Percentiles rank a stretch among this genome's conserved stretches.
Evolutionary conservation across 2,797 vertebrate genomes (phyloP).

Genomic region (Takifugu ocellatus): DNA sequence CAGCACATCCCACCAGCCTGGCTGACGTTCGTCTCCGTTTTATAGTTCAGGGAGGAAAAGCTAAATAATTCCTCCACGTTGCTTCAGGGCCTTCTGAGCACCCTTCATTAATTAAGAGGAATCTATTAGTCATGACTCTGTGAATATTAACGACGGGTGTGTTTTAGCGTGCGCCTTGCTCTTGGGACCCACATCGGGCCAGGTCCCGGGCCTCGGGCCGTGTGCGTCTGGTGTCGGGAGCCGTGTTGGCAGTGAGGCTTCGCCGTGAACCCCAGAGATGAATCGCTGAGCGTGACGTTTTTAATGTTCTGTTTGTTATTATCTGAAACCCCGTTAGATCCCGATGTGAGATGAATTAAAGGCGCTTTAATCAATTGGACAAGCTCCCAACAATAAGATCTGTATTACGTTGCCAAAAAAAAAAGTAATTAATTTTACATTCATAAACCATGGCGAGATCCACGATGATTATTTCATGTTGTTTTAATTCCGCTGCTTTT

Average conservation of each 20-base stretch:
- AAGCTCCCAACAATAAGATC: conserved; percentile 5
- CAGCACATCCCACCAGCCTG: conserved; percentile 24
- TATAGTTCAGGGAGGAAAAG: conserved; percentile 46
- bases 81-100: conserved; percentile 60
- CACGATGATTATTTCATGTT: conserved; percentile 41
- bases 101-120: conserved; percentile 70
- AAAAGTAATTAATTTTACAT: conserved; percentile 29
- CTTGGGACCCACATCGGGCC: conserved; percentile 34
- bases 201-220: conserved; percentile 19
- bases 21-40: conserved; percentile 46
- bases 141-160: conserved; percentile 65
- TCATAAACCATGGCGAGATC: conserved; percentile 14
- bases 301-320: conserved; percentile 36
- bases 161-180: conserved; percentile 22
- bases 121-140: conserved; percentile 73
- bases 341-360: conserved; percentile 23
- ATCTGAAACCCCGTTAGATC: conserved; percentile 26
- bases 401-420: too few relatives aligned
- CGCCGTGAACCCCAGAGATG: conserved; percentile 12
- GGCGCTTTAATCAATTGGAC: conserved; percentile 23
- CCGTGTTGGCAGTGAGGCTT: conserved; percentile 7
- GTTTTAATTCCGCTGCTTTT: conserved; percentile 22
- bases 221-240: conserved; percentile 28
- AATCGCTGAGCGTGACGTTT: conserved; percentile 15
- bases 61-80: conserved; percentile 57